A percentile compares a stretch with the other conserved stretches of the same genome.
Conservation (phyloP, 2,113 vertebrate genomes). For the Hippocampus comes region DNA sequence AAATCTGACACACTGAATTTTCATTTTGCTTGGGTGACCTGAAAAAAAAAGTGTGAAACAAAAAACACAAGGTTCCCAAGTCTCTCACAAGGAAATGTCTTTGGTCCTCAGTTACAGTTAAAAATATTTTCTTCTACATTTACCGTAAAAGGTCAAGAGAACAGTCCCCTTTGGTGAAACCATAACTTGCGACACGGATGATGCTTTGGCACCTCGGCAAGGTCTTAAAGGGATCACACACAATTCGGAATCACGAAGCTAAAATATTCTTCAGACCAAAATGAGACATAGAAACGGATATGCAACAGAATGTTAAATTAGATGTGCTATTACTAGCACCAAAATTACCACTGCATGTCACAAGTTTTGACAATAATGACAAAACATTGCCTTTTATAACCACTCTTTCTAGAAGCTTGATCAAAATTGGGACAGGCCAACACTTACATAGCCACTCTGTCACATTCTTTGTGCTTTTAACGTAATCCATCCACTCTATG, state of each 20-base stretch:
- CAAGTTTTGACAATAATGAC: neutral
- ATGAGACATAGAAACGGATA: constrained; percentile 13
- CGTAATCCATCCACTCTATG: neutral
- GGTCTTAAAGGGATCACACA: constrained; percentile 20
- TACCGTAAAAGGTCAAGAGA: constrained; percentile 21
- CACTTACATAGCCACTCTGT: neutral
- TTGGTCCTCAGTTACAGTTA: constrained; percentile 39
- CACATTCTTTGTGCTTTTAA: neutral
- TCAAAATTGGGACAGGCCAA: neutral
- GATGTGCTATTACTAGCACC: neutral
- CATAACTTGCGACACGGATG: constrained; percentile 9
- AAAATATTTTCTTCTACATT: neutral
- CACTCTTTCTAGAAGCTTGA: neutral
- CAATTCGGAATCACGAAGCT: constrained; percentile 9
- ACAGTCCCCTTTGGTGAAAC: constrained; percentile 17
- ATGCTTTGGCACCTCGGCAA: constrained; percentile 36
- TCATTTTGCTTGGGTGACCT: neutral
- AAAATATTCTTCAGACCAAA: constrained; percentile 12
- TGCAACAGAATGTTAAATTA: constrained; percentile 13
- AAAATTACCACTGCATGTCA: neutral
- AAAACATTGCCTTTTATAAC: neutral
- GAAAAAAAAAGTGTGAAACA: neutral
- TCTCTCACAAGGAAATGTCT: constrained; percentile 21
- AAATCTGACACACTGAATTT: neutral
- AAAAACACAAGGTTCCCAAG: constrained; percentile 1